These are phyloP conservation scores for Leptogaster cylindrica DNA, from an alignment of 2,888 invertebrate species.

Conservation along the genomic window DNA sequence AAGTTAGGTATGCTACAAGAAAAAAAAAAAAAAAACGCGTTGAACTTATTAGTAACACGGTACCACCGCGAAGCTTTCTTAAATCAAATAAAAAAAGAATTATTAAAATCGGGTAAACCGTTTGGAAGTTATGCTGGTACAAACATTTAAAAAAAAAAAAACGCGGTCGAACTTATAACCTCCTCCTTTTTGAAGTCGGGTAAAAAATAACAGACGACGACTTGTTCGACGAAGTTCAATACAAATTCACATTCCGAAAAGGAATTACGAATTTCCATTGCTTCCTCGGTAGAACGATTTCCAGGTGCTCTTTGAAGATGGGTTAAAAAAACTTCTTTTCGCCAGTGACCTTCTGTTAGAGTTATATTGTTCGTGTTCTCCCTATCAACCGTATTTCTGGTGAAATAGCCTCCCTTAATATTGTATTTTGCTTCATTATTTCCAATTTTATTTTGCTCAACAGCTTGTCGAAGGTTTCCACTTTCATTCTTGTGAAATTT, in stretches of 20 bases:
- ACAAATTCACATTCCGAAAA: conserved; percentile 2
- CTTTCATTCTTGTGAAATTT: neutral
- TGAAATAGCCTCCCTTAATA: neutral
- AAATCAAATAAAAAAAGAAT: too few species aligned
- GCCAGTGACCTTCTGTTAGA: neutral
- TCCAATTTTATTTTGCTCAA: neutral
- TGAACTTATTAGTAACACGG: too few species aligned
- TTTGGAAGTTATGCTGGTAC: too few species aligned
- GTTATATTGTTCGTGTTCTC: neutral
- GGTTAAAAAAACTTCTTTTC: neutral
- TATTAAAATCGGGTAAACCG: too few species aligned
- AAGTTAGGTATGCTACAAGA: too few species aligned
- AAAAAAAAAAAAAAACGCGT: too few species aligned
- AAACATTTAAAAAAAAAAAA: too few species aligned
- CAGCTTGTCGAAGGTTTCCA: neutral
- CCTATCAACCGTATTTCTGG: neutral
- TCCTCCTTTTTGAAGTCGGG: too few species aligned
- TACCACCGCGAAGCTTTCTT: too few species aligned
- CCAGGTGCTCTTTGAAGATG: neutral
- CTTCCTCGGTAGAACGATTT: neutral
- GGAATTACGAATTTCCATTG: neutral
- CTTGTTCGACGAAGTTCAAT: too few species aligned
- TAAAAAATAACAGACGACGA: too few species aligned
- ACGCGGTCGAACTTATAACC: too few species aligned
- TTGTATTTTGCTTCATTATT: neutral